Percentiles rank a stretch among this genome's conserved stretches.
These are phyloP conservation scores for Cantharis rustica DNA, from an alignment of 2,888 invertebrate genomes.

Conservation along the genomic window DNA sequence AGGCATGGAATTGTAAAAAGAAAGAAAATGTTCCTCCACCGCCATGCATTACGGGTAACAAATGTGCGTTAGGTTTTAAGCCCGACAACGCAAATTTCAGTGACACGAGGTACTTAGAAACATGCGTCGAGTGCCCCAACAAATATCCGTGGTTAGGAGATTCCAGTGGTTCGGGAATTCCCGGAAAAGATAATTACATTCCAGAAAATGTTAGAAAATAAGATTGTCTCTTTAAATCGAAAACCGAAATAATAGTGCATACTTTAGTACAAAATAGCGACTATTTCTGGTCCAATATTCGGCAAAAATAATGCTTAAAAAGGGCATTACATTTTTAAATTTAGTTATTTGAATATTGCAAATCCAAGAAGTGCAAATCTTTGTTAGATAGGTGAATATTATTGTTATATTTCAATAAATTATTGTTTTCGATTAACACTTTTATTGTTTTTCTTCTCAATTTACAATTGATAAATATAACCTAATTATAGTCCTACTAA, in stretches of 20 bases:
- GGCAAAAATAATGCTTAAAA: background rate
- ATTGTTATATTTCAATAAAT: background rate
- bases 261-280: background rate
- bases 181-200: constrained; percentile 79
- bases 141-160: constrained; percentile 89
- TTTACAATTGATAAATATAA: background rate
- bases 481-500: background rate
- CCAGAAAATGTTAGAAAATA: constrained; percentile 65
- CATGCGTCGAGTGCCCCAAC: constrained; percentile 84
- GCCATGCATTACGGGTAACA: constrained; percentile 80
- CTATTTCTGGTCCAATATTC: background rate
- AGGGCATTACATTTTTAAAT: background rate
- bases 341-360: background rate
- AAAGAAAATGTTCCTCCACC: constrained; percentile 71
- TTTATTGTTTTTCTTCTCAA: background rate
- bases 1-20: constrained; percentile 82
- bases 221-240: background rate
- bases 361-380: background rate
- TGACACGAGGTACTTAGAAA: constrained; percentile 85
- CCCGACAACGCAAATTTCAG: constrained; percentile 76
- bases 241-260: background rate
- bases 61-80: constrained; percentile 82
- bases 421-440: background rate
- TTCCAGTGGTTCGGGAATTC: constrained; percentile 80
- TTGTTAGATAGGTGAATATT: background rate